Evolutionary conservation across 2,888 invertebrate species (phyloP).

Genomic region (Amiota communis): DNA sequence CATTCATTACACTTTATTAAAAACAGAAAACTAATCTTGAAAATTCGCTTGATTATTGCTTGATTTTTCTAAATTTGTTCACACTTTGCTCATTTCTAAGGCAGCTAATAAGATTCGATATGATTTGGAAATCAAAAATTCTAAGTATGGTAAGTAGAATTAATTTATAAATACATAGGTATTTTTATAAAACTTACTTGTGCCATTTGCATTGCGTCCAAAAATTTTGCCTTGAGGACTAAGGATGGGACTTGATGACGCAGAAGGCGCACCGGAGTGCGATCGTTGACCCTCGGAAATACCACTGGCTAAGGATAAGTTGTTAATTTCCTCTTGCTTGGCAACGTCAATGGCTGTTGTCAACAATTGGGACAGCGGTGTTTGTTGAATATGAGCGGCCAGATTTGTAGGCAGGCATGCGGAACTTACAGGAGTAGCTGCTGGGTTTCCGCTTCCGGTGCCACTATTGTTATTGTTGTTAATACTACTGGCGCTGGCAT

Average conservation of each 20-base stretch:
- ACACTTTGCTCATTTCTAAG: too few species aligned
- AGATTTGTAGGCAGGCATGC: constrained; percentile 30
- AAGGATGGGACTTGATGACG: constrained; percentile 72
- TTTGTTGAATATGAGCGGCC: constrained; percentile 37
- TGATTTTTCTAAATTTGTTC: too few species aligned
- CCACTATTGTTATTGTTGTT: constrained; percentile 50
- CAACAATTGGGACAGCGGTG: constrained; percentile 44
- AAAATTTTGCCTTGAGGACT: constrained; percentile 73
- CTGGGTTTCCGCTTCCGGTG: constrained; percentile 32
- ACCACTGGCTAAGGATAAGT: constrained; percentile 63
- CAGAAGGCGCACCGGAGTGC: constrained; percentile 70
- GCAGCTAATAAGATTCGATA: too few species aligned
- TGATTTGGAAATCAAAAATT: neutral
- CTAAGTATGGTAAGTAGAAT: too few species aligned
- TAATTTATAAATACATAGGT: neutral
- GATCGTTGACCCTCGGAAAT: constrained; percentile 70
- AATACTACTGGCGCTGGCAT: constrained; percentile 46
- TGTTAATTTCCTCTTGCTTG: constrained; percentile 65
- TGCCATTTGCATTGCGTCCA: constrained; percentile 73
- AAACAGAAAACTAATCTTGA: too few species aligned
- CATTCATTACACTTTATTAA: too few species aligned
- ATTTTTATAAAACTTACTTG: constrained; percentile 66
- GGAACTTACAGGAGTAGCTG: constrained; percentile 48
- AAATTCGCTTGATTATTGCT: too few species aligned
- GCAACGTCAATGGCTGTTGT: constrained; percentile 47